Conservation (phyloP, 2,113 vertebrate species). For the Equus przewalskii region DNA sequence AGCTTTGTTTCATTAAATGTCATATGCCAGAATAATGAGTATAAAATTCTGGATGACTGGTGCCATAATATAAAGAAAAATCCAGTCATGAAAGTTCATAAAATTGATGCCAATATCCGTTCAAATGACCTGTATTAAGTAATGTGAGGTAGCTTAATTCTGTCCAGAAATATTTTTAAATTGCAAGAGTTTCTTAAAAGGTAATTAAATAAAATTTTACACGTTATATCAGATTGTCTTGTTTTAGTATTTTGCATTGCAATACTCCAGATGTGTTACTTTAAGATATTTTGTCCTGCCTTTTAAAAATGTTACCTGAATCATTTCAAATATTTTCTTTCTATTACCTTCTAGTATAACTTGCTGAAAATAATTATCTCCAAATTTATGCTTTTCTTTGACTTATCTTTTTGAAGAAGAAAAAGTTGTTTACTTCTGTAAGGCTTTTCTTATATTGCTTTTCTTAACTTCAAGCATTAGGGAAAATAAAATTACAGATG, state of each 20-base stretch:
- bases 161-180: neutral
- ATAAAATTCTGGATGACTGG: neutral
- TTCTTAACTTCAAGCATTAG: neutral
- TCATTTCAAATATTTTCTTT: neutral
- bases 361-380: neutral
- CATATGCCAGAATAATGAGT: neutral
- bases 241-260: neutral
- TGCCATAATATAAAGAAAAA: neutral
- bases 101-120: neutral
- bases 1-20: neutral
- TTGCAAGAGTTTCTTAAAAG: neutral
- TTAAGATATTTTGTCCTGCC: neutral
- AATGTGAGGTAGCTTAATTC: neutral
- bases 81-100: neutral
- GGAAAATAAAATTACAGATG: neutral
- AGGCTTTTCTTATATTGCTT: neutral
- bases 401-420: neutral
- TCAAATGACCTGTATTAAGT: neutral
- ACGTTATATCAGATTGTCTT: neutral
- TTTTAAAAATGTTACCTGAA: neutral
- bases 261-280: neutral
- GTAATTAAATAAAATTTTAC: neutral
- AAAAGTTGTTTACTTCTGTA: neutral
- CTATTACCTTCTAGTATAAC: neutral
- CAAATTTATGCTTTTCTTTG: neutral